These are phyloP conservation scores for Limnephilus marmoratus DNA, from an alignment of 2,888 invertebrate genomes.

Conservation along the genomic window DNA sequence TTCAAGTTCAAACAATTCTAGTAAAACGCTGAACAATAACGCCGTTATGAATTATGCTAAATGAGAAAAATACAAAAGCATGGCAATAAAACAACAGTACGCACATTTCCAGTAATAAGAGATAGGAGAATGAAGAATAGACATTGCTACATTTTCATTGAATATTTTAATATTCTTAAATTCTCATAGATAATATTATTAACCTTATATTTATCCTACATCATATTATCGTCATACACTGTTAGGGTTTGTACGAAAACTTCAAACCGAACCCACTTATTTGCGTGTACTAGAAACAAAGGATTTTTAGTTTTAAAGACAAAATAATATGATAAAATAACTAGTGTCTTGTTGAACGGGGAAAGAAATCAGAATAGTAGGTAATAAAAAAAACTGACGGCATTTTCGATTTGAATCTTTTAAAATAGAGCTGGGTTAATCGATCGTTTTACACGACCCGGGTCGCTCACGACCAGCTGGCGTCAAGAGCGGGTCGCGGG, in stretches of 20 bases:
- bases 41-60: not conserved
- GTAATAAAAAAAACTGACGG: not conserved
- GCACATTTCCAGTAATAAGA: not conserved
- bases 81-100: not conserved
- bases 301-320: not conserved
- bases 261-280: not conserved
- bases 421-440: too few relatives aligned
- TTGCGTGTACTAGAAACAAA: not conserved
- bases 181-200: not conserved
- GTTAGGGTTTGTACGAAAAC: not conserved
- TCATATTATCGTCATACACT: not conserved
- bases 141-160: too few relatives aligned
- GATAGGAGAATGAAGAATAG: not conserved
- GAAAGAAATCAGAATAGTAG: not conserved
- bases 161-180: not conserved
- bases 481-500: too few relatives aligned
- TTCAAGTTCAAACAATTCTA: not conserved
- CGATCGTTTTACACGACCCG: too few relatives aligned
- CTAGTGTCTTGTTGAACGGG: not conserved
- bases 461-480: too few relatives aligned
- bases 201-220: not conserved
- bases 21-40: not conserved
- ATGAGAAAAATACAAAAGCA: not conserved
- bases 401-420: not conserved
- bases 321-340: not conserved